Base-by-base conservation (phyloP, 2,888 invertebrate genomes). In the Drosophila trichaetosa region DNA sequence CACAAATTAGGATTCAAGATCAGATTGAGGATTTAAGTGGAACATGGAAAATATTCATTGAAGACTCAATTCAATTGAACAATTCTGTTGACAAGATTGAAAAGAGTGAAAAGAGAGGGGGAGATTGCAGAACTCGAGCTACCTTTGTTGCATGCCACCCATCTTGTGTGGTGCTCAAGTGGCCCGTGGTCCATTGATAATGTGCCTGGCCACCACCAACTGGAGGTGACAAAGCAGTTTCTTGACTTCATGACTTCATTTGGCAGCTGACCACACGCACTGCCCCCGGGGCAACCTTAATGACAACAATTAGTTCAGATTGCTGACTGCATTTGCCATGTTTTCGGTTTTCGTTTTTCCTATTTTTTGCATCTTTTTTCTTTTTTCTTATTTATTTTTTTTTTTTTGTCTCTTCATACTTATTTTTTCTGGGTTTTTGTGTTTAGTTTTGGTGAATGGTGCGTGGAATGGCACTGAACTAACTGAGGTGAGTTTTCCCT, bases 301-400 rank as follows among this genome's bases (percentile, higher is more conserved):
- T 85, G 90, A 83, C 78, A 90, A 90, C 90, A 89, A 90, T 85
- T 85, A 90, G 85, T 86, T 81, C 90, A 85, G 57, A 73, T 70
- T 73, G 75, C 59, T 68, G 27, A 53, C 59, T 36, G 54, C 51
- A 29, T 40, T 66, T 56, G 36, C 46, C n/a, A 27, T 27, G 27
- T 53, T 48, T 48, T 52, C 57, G 36, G 27, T 53, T 48, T 48
- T 52, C 57, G 36, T 54, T 60, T 63, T 40, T 27, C 4, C 3
- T 13, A 46, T 54, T 69, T 69, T 53, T n/a, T 21, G 11, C 46
- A 48, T 24, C 11, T 11, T 34, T 33, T 2, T 38, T 60, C 4
- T 1, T 16, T 11, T 21, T 33, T 27, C n/a, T 1, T 11, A 10
- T 29, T 21, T 10, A 10, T 24, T 13, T 21, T 40, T 21, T 40